Evolutionary conservation across 2,797 vertebrate genomes (phyloP), one percentile per base, ranked within the genome.

Genomic region (Gobionotothen gibberifrons): DNA sequence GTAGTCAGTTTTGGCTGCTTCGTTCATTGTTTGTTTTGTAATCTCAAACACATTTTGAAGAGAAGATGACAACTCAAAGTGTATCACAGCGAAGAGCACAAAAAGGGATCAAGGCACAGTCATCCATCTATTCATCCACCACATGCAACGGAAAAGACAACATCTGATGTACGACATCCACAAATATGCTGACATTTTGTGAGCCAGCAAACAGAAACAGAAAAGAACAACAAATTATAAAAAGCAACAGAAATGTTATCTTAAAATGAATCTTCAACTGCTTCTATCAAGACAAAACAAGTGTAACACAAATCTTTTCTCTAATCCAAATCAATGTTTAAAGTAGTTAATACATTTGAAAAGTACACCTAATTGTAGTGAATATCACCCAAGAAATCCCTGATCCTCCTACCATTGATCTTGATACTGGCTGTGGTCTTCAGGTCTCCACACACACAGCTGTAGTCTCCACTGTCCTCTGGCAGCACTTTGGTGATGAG

Each of bases 391-490:
- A 26, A 61, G 44, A 73, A 66, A 75, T 76, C 13, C 72, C 22
- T 36, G 54, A 64, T 44, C 60, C 0, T 60, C 74, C 44, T 82
- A 83, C 82, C 82, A 63, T 72, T 78, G 7, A 84, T 53, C 1
- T 56, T 90, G 74, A 94, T 54, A 15, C 74, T 59, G 1, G 93
- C 91, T 3, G 87, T 78, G 6, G 93, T 94, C 82, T 93, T 89
- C 76, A 92, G 87, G 14, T 94, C 92, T 81, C 92, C 94, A 84
- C 90, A 95, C 55, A 91, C 52, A 81, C 95, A 96, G 9, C 86
- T 93, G 87, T 96, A 96, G 47, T 93, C 82, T 75, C 93, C 94
- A 80, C 86, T 86, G 72, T 96, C 95, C 67, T 92, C 92, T 70
- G 88, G 83, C 76, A 75, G 1, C 61, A 86, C 84, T 22, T 88